Evolutionary conservation across 2,797 vertebrate species (phyloP), one percentile per base, ranked within the genome.

Genomic region (Champsocephalus esox): DNA sequence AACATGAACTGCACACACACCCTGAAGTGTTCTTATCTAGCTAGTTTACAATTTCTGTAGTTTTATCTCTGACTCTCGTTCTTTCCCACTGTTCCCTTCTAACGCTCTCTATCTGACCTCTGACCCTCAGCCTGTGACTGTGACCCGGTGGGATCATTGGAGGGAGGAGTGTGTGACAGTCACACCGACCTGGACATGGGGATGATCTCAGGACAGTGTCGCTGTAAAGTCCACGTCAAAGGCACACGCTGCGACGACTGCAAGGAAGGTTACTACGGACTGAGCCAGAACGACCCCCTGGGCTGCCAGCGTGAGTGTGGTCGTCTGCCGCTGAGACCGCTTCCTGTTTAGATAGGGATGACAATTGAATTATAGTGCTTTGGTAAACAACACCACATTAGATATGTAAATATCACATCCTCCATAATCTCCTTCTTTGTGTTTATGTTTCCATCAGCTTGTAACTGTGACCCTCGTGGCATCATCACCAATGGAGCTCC

Each of bases 171-270:
- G 46, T 98, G 96, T 3, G 96, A 98, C 6, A 85, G 94, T 11
- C 93, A 97, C 91, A 97, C 95, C 0, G 95, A 97, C 0, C 78
- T 88, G 60, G 92, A 91, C 0, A 76, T 88, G 79, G 93, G 95
- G 24, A 94, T 96, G 94, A 96, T 98, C 2, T 85, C 94, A 0
- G 96, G 97, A 16, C 96, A 97, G 88, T 97, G 96, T 87, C 95
- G 91, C 81, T 98, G 96, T 92, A 97, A 97, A 92, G 85, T 85
- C 57, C 92, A 96, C 0, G 94, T 97, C 62, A 96, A 88, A 0
- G 96, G 95, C 10, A 79, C 77, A 1, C 94, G 93, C 59, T 98
- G 96, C 2, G 96, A 97, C 77, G 93, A 90, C 92, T 98, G 96
- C 93, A 95, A 66, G 70, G 95, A 95, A 0, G 92, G 94, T 0